These are phyloP conservation scores for Amyelois transitella DNA, from an alignment of 1,140 invertebrate species.

Conservation along the genomic window DNA sequence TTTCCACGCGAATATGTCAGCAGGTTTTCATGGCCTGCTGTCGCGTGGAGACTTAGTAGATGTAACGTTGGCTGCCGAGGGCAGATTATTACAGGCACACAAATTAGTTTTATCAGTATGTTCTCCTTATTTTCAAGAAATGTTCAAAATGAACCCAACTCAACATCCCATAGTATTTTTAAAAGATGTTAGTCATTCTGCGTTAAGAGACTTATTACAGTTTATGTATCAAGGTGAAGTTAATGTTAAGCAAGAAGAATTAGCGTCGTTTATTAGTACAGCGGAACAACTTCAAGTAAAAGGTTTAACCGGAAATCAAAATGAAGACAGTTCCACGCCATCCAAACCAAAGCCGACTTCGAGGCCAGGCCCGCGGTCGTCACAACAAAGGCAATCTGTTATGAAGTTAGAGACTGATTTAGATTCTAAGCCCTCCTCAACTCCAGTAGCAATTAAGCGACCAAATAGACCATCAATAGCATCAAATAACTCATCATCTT, in stretches of 20 bases:
- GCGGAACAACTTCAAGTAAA: slow-evolving; percentile 90
- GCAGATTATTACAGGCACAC: slow-evolving; percentile 85
- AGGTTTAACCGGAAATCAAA: slow-evolving; percentile 81
- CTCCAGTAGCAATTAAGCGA: slow-evolving; percentile 75
- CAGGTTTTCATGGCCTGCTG: slow-evolving; percentile 82
- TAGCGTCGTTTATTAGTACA: slow-evolving; percentile 87
- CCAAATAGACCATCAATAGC: slow-evolving; percentile 75
- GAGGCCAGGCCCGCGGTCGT: slow-evolving; percentile 74
- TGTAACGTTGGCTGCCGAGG: slow-evolving; percentile 87
- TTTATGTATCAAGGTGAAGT: slow-evolving; percentile 93
- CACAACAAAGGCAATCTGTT: slow-evolving; percentile 74
- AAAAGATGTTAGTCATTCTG: slow-evolving; percentile 85
- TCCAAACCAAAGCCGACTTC: slow-evolving; percentile 75
- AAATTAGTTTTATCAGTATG: slow-evolving; percentile 89
- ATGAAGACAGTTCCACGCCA: slow-evolving; percentile 73
- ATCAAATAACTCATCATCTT: slow-evolving; percentile 73
- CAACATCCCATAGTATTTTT: slow-evolving; percentile 84
- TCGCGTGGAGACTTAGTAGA: slow-evolving; percentile 86
- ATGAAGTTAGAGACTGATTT: slow-evolving; percentile 75
- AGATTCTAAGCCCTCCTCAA: slow-evolving; percentile 74
- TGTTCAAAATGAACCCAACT: slow-evolving; percentile 81
- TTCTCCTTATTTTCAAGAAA: slow-evolving; percentile 89
- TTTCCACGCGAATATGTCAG: slow-evolving; percentile 83
- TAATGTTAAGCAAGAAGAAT: slow-evolving; percentile 88
- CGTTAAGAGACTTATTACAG: slow-evolving; percentile 85